phyloP scores from a whole-genome alignment of 2,113 vertebrate species.

The Thomomys bottae region DNA sequence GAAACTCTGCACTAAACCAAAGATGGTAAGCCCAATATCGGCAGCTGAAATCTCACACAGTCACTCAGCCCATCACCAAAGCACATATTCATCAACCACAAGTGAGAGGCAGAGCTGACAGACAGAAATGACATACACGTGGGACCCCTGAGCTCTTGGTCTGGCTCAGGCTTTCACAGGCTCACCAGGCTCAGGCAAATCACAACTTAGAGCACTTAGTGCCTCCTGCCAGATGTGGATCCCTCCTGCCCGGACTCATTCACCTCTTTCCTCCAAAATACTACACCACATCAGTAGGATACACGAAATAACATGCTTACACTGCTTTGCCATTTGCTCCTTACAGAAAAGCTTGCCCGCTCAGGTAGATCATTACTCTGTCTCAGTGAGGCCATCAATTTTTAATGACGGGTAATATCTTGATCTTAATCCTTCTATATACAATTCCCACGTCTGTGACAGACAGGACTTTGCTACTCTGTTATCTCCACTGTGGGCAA shows the following conservation, averaged over 20 bases:
- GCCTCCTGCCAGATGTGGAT: neutral
- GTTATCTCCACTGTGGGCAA: neutral
- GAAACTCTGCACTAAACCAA: neutral
- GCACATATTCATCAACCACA: neutral
- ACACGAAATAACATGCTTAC: neutral
- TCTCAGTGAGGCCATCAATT: neutral
- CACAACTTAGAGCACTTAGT: neutral
- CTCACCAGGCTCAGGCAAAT: neutral
- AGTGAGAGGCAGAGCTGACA: rapidly evolving
- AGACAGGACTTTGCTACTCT: neutral
- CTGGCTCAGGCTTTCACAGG: neutral
- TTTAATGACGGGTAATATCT: neutral
- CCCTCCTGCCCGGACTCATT: neutral
- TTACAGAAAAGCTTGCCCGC: neutral
- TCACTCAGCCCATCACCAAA: neutral
- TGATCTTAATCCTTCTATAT: neutral
- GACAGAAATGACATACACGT: neutral
- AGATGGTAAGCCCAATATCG: neutral
- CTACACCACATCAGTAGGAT: too few relatives aligned
- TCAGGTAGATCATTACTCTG: neutral
- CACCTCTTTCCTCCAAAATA: neutral
- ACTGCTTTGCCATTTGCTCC: neutral
- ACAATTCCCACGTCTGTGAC: neutral
- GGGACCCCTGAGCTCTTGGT: neutral
- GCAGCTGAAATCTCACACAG: neutral